Base-by-base conservation (phyloP, 30 jellyfish, hydroid and myxozoan species). In the Aurelia sp. region DNA sequence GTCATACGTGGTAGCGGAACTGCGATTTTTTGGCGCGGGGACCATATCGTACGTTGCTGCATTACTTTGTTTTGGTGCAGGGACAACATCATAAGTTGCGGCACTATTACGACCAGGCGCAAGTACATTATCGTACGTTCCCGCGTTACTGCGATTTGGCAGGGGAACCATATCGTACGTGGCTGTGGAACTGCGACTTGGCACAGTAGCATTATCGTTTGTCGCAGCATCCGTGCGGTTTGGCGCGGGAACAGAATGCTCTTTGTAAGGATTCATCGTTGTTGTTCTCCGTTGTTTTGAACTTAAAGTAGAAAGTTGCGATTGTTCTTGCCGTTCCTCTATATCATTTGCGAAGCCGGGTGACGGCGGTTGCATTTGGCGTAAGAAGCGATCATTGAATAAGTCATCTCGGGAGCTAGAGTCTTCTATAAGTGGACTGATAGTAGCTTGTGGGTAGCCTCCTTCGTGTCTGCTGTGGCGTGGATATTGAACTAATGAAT, bases 41-140 rank as follows among this genome's bases (percentile, higher is more conserved):
- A 44, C 55, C 13, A 2, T 44, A 10, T 44, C 55, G 10, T 44
- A 44, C 55, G 55, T 44, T 8, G 55, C 15, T 5, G 55, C 55
- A 44, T 3, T 8, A 44, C 55, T 44, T 7, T 13, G 55, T 5
- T 44, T 44, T 44, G 97, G 90, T 20, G 95, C 87, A 35, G 97
- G 97, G 10, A 93, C 96, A 44, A 76, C n/a, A 63, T 88, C 95
- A 84, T 88, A 88, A 3, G 63, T 84, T 16, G 74, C 35, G 66
- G 55, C 55, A 44, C 55, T 44, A 44, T 10, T 44, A 2, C 55
- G 55, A 44, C 15, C 8, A 2, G 55, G 55, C 55, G 15, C 55
- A 44, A 16, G 55, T 7, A 44, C 55, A 8, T 8, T 44, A 44
- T 44, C 55, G 55, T 44, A 44, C 55, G 55, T 44, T 8, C 15